phyloP scores from a whole-genome alignment of 2,797 vertebrate genomes.

The Orestias chungarensis region DNA sequence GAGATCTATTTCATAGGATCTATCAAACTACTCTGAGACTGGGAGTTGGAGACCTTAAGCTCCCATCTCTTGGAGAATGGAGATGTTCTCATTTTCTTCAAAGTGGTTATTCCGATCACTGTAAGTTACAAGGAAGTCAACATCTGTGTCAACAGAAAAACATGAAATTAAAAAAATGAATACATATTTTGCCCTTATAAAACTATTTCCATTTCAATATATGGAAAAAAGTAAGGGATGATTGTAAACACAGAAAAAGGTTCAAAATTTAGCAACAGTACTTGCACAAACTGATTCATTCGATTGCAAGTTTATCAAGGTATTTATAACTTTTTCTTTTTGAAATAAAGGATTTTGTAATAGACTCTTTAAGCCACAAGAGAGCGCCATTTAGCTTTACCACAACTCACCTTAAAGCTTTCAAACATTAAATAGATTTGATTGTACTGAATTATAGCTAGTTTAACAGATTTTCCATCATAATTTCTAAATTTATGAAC shows the following conservation, averaged over 20 bases:
- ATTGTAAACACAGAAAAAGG: neutral
- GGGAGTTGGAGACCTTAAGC: conserved; percentile 49
- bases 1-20: conserved; percentile 69
- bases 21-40: conserved; percentile 60
- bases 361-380: conserved; percentile 57
- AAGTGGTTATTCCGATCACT: conserved; percentile 1
- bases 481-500: neutral
- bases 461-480: neutral
- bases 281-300: neutral
- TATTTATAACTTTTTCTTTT: no score
- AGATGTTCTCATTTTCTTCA: conserved; percentile 11
- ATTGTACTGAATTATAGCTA: neutral
- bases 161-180: neutral
- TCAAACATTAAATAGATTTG: neutral
- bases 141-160: conserved; percentile 8
- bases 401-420: no score
- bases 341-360: no score
- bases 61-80: conserved; percentile 42
- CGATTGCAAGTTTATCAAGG: no score
- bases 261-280: neutral
- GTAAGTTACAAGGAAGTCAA: conserved; percentile 4
- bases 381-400: conserved; percentile 60
- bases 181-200: neutral
- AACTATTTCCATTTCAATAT: neutral
- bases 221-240: neutral